A percentile compares a stretch with the other conserved stretches of the same genome.
phyloP scores from a whole-genome alignment of 2,888 invertebrate species.

The Hecatera dysodea region DNA sequence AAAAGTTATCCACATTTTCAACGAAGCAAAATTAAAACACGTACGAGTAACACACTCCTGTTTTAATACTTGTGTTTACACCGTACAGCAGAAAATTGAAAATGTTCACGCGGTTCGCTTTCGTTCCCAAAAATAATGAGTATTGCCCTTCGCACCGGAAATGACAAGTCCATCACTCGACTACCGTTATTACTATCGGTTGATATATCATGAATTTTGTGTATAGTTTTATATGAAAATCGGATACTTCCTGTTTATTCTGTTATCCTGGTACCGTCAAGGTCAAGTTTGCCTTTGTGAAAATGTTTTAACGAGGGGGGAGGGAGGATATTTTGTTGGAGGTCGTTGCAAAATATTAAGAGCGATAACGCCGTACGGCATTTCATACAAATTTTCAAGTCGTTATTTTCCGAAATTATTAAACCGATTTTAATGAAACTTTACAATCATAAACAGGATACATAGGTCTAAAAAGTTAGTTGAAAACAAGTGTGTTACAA shows the following conservation, averaged over 20 bases:
- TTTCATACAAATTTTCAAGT: no score
- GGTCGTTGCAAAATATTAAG: no score
- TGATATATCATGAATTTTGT: slow-evolving; percentile 26
- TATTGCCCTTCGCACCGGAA: slow-evolving; percentile 30
- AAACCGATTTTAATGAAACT: no score
- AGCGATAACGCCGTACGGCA: no score
- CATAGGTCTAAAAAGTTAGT: no score
- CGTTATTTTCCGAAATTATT: no score
- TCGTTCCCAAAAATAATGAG: slow-evolving; percentile 52
- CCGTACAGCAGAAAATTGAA: slow-evolving; percentile 5
- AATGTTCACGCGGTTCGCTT: slow-evolving; percentile 14
- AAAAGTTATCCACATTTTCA: no score
- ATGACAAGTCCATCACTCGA: slow-evolving; percentile 37
- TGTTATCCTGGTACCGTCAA: slow-evolving; percentile 8
- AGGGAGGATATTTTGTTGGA: neutral
- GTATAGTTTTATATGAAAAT: slow-evolving; percentile 11
- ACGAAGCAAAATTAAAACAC: neutral
- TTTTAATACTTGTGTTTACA: slow-evolving; percentile 4
- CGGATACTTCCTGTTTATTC: neutral
- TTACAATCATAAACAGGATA: no score
- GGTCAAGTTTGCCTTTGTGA: slow-evolving; percentile 6
- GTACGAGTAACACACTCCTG: neutral
- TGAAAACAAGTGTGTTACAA: no score
- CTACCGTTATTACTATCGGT: slow-evolving; percentile 38
- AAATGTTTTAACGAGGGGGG: neutral